Base-by-base conservation (phyloP, 2,797 vertebrate species). In the Rhyacichthys aspro region DNA sequence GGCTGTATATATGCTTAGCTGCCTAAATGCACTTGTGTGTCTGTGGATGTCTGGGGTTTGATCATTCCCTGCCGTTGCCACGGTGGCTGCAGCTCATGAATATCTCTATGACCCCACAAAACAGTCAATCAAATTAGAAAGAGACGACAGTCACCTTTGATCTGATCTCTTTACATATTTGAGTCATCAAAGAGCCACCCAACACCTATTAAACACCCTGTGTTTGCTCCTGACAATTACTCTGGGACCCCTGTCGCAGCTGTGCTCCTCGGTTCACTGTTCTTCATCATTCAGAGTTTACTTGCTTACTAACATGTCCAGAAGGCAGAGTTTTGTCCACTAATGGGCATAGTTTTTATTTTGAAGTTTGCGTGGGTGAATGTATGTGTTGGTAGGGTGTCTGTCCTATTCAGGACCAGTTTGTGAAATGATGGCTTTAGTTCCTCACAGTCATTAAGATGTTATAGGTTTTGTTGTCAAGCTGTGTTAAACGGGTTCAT, bases 81-180 rank as follows among this genome's bases (percentile, higher is more conserved):
- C 43, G 57, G 37, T 39, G 52, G 37, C 47, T 44, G 71, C 62
- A 45, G 42, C 74, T 70, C 69, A 83, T 81, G 66, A 80, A 84
- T 82, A 78, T 78, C 63, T 39, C 17, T 5, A 58, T 63, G 72
- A 84, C 79, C 82, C 56, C 39, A 17, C 47, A 75, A 71, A 76
- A 66, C 57, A 74, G 64, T 78, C 79, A 65, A 44, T 59, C 44
- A 70, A 72, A 77, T 55, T 76, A 78, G 45, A 87, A 74, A 81
- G 71, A 65, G 74, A 68, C 63, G 80, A 19, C 38, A 57, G 57
- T 71, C 78, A 84, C 81, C 81, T 84, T 86, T 87, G 81, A 89
- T 87, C 79, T 70, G 65, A 67, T 80, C 74, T 79, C 76, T 81
- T 85, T 80, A 71, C 73, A 81, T 83, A 78, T 79, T 79, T 77